Base-by-base conservation (phyloP, 1,140 invertebrate genomes). In the Drosophila pandora region DNA sequence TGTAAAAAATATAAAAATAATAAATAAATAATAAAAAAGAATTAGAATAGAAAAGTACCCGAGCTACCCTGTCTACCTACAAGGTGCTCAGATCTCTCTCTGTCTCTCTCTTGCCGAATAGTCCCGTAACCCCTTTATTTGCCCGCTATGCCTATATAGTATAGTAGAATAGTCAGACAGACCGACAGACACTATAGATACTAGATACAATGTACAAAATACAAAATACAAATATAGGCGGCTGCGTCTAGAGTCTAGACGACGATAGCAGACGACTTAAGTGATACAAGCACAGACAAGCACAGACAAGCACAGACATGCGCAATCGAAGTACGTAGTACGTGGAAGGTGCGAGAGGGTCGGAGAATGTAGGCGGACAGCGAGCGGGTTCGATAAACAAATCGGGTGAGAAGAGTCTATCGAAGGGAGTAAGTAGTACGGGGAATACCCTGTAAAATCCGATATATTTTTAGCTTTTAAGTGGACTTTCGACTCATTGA, bases 221-320 rank as follows among this genome's bases (percentile, higher is more conserved):
- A 25, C 23, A 25, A 25, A 63, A 59, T 58, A 37, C 47, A 61
- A 34, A 54, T 47, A 59, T 17, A 47, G 45, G 71, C 57, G 74
- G 71, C 76, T 72, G 65, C 68, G 34, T 37, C 34, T 32, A 32
- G 5, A 32, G 84, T 82, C 84, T 84, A 90, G 84, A 89, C 85
- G 69, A 85, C 10, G 79, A 89, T 82, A 89, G 85, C 79, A 89
- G 84, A 89, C 84, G 75, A 89, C 79, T 88, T 88, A 88, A 87
- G 83, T 81, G 78, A 88, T 82, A 85, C 78, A 77, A 87, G 63
- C 82, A 17, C 17, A 87, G 69, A 85, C 68, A 85, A n/a, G n/a
- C n/a, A n/a, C n/a, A n/a, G n/a, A 85, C 78, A 77, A 87, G 63
- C 82, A 17, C 17, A 87, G 69, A 85, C 68, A 85, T 85, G 82